phyloP scores from a whole-genome alignment of 1,140 invertebrate genomes.

The Drosophila sucinea region DNA sequence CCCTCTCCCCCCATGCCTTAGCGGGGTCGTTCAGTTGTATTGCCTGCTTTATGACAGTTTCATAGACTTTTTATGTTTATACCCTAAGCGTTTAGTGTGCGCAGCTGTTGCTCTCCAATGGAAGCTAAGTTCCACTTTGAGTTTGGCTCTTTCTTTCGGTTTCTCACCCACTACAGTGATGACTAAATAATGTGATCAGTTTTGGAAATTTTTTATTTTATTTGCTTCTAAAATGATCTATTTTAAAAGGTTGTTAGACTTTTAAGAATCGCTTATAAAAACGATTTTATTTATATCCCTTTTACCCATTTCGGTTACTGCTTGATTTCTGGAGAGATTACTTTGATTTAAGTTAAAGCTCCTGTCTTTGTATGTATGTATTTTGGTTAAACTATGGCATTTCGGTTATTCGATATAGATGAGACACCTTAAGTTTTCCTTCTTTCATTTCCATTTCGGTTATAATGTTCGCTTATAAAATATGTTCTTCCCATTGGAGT shows the following conservation, averaged over 20 bases:
- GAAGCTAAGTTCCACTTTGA: slow-evolving; percentile 55
- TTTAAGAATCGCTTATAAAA: too few relatives aligned
- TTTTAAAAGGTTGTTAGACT: too few relatives aligned
- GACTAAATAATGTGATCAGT: neutral
- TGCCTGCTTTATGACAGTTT: slow-evolving; percentile 81
- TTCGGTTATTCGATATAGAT: neutral
- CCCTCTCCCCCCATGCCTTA: slow-evolving; percentile 39
- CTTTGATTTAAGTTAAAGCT: too few relatives aligned
- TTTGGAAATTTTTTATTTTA: too few relatives aligned
- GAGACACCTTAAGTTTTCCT: neutral
- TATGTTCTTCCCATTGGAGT: neutral
- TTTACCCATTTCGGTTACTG: too few relatives aligned
- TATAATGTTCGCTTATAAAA: too few relatives aligned
- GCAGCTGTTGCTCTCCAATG: slow-evolving; percentile 72
- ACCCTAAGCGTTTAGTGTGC: slow-evolving; percentile 72
- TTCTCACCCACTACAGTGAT: slow-evolving; percentile 28
- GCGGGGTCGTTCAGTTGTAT: slow-evolving; percentile 70
- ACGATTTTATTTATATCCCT: too few relatives aligned
- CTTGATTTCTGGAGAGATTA: too few relatives aligned
- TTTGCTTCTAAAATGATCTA: neutral
- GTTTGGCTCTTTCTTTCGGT: slow-evolving; percentile 26
- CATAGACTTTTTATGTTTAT: slow-evolving; percentile 82
- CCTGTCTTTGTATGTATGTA: too few relatives aligned
- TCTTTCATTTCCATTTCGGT: too few relatives aligned
- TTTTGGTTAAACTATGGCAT: too few relatives aligned